These are phyloP conservation scores for Myotis lucifugus DNA, from an alignment of 2,113 vertebrate species.

Conservation along the genomic window DNA sequence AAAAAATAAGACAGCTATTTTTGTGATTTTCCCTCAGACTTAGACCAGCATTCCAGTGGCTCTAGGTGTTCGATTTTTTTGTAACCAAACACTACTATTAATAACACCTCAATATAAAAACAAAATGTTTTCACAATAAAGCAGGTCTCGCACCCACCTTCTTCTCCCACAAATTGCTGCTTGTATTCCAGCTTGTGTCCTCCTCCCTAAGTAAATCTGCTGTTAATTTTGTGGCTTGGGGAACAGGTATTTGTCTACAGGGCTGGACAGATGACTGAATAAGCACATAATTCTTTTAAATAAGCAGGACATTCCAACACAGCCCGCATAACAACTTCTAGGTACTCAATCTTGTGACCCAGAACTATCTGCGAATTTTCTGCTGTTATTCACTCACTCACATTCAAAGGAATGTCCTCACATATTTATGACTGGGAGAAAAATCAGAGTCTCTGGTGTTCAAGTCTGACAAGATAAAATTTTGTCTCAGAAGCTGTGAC, in stretches of 20 bases:
- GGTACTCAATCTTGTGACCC: background rate
- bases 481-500: background rate
- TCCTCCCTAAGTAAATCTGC: slow-evolving; percentile 48
- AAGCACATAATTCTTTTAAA: slow-evolving; percentile 36
- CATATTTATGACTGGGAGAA: background rate
- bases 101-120: slow-evolving; percentile 62
- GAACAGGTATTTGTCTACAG: background rate
- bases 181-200: background rate
- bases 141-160: background rate
- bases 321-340: background rate
- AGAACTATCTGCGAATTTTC: background rate
- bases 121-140: slow-evolving; percentile 61
- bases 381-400: background rate
- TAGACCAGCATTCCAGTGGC: background rate
- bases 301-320: background rate
- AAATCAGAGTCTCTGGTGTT: background rate
- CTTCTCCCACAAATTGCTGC: background rate
- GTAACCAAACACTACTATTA: slow-evolving; percentile 61
- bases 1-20: slow-evolving; percentile 34
- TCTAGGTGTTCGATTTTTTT: background rate
- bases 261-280: background rate
- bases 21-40: background rate
- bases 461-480: background rate
- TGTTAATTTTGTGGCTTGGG: slow-evolving; percentile 44
- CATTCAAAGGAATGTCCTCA: background rate